Evolutionary conservation across 2,888 invertebrate genomes (phyloP).

Genomic region (Tetranychus truncatus): DNA sequence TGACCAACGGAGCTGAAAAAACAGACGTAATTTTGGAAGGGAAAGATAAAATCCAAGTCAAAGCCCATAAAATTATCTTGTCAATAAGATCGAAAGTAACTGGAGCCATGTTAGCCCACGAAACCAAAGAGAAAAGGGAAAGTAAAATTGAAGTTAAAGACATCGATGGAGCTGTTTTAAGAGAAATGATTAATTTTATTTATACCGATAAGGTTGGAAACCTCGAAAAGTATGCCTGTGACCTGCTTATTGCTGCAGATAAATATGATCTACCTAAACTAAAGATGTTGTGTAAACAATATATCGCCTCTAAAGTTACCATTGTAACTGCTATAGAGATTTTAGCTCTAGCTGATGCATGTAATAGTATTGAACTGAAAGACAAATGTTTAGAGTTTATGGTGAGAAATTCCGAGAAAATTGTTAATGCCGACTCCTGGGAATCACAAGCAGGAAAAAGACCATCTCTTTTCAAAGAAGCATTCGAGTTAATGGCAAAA

Average conservation of each 20-base stretch:
- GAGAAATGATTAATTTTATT: constrained; percentile 14
- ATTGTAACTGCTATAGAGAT: not conserved
- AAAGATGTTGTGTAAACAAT: constrained; percentile 9
- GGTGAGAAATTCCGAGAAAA: not conserved
- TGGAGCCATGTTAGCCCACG: constrained; percentile 10
- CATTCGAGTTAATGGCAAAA: constrained; percentile 7
- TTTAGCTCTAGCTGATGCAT: constrained; percentile 6
- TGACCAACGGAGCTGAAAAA: not conserved
- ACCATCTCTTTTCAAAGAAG: constrained; percentile 12
- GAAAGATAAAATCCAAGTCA: constrained; percentile 4
- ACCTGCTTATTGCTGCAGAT: constrained; percentile 10
- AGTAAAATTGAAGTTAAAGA: constrained; percentile 7
- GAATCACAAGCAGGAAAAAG: not conserved
- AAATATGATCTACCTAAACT: constrained; percentile 8
- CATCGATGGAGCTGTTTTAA: constrained; percentile 11
- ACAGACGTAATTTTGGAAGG: constrained; percentile 1
- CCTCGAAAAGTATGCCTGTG: constrained; percentile 5
- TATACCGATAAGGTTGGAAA: constrained; percentile 12
- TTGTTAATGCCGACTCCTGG: constrained; percentile 2
- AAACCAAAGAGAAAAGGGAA: constrained; percentile 3
- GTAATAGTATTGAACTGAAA: constrained; percentile 8
- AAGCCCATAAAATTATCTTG: not conserved
- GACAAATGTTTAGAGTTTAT: constrained; percentile 8
- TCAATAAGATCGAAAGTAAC: constrained; percentile 6
- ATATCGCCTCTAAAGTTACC: not conserved